A percentile compares a stretch with the other conserved stretches of the same genome.
Evolutionary conservation across 2,113 vertebrate genomes (phyloP).

Genomic region (Tretioscincus oriximinensis): DNA sequence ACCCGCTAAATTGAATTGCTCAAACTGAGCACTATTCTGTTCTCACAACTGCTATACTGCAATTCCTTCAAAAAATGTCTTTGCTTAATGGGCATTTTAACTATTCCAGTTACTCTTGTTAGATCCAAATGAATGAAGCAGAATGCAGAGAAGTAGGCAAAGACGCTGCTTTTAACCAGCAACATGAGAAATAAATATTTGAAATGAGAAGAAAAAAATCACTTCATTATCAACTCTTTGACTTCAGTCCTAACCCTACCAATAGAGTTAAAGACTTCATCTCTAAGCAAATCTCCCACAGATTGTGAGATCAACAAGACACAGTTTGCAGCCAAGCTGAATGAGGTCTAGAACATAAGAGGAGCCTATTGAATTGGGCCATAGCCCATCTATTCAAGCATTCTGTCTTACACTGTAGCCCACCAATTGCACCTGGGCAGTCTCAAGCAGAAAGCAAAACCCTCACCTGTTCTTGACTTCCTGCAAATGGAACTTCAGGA

Average conservation of each 20-base stretch:
- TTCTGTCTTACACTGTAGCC: too few species aligned
- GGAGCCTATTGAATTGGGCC: too few species aligned
- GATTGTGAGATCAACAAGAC: neutral
- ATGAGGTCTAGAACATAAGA: too few species aligned
- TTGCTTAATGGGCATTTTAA: neutral
- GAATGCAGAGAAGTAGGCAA: neutral
- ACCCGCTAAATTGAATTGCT: neutral
- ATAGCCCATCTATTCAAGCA: too few species aligned
- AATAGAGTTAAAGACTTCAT: conserved; percentile 19
- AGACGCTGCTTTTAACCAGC: neutral
- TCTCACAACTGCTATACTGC: neutral
- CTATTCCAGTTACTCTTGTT: neutral
- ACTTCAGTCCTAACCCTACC: neutral
- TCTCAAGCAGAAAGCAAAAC: too few species aligned
- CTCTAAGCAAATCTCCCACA: conserved; percentile 2
- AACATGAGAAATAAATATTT: neutral
- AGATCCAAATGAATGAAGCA: neutral
- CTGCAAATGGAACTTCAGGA: too few species aligned
- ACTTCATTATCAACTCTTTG: neutral
- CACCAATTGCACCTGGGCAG: too few species aligned
- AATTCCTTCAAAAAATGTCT: neutral
- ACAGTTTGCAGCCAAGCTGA: conserved; percentile 2
- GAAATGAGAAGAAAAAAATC: neutral
- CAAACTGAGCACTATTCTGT: neutral
- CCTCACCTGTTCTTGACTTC: too few species aligned